phyloP scores from a whole-genome alignment of 2,888 invertebrate species.

The Apamea epomidion region DNA sequence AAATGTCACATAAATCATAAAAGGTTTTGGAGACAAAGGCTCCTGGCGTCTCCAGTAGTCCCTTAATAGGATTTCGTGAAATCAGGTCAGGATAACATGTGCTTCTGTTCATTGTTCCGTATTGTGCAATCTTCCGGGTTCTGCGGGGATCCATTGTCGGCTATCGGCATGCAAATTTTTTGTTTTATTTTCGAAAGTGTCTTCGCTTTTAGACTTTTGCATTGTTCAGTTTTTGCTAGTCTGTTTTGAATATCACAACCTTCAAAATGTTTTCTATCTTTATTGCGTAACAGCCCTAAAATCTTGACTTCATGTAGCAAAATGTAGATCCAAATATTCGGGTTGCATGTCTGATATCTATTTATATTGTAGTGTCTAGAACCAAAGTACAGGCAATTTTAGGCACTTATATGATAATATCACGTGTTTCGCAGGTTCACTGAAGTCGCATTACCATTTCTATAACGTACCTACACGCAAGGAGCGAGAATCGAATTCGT shows the following conservation, averaged over 20 bases:
- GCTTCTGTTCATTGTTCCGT: constrained; percentile 80
- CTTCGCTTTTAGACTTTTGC: constrained; percentile 68
- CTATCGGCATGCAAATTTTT: constrained; percentile 86
- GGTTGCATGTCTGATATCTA: constrained; percentile 66
- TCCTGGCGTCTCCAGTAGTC: constrained; percentile 81
- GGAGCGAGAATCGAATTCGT: constrained; percentile 80
- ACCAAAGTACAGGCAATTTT: constrained; percentile 62
- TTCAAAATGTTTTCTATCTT: constrained; percentile 25
- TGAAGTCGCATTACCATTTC: constrained; percentile 69
- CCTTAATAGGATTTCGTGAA: constrained; percentile 81
- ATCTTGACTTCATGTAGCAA: constrained; percentile 1
- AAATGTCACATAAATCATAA: constrained; percentile 89
- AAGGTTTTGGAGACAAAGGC: constrained; percentile 82
- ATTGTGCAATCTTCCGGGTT: constrained; percentile 89
- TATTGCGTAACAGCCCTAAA: constrained; percentile 32
- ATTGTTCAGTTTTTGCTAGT: constrained; percentile 73
- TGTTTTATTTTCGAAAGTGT: constrained; percentile 69
- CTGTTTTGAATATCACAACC: constrained; percentile 56
- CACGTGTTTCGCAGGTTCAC: constrained; percentile 57
- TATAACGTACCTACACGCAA: constrained; percentile 69
- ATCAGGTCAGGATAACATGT: constrained; percentile 90
- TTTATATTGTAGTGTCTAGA: constrained; percentile 59
- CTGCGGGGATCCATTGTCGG: constrained; percentile 77
- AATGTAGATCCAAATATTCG: constrained; percentile 37
- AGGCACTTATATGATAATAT: constrained; percentile 67